phyloP scores from a whole-genome alignment of 2,113 vertebrate genomes.

The Parus major region DNA sequence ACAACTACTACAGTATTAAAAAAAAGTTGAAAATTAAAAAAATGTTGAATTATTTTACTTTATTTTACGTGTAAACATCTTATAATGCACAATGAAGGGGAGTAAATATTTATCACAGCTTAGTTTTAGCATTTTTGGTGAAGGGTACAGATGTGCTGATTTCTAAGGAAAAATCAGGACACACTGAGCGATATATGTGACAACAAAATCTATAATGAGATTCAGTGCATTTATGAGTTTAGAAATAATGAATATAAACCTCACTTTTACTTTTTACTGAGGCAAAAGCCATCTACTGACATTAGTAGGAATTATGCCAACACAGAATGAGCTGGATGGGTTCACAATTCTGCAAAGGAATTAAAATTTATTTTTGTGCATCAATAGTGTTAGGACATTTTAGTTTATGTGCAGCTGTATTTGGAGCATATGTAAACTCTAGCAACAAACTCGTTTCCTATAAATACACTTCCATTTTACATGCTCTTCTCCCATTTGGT shows the following conservation, averaged over 20 bases:
- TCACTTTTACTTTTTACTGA: constrained; percentile 41
- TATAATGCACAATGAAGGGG: constrained; percentile 72
- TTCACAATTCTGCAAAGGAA: constrained; percentile 25
- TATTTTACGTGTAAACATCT: constrained; percentile 74
- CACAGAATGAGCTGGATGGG: constrained; percentile 2
- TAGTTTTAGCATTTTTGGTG: constrained; percentile 62
- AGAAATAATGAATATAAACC: constrained; percentile 40
- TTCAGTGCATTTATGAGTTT: constrained; percentile 49
- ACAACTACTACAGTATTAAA: constrained; percentile 26
- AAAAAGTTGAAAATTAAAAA: constrained; percentile 51
- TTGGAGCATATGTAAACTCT: constrained; percentile 53
- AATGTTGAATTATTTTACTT: constrained; percentile 55
- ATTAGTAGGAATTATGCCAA: constrained; percentile 26
- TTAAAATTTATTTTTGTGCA: constrained; percentile 56
- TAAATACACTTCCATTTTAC: constrained; percentile 26
- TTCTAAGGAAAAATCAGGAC: constrained; percentile 40
- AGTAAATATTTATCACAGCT: constrained; percentile 68
- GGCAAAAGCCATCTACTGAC: constrained; percentile 24
- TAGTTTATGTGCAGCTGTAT: constrained; percentile 47
- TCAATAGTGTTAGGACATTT: constrained; percentile 41
- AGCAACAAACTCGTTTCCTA: constrained; percentile 33
- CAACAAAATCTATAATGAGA: constrained; percentile 39
- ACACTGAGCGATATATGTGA: constrained; percentile 46
- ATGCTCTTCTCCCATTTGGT: constrained; percentile 68
- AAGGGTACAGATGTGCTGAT: constrained; percentile 68